Evolutionary conservation across 2,113 vertebrate genomes (phyloP).

Genomic region (Cyanocitta stelleri): DNA sequence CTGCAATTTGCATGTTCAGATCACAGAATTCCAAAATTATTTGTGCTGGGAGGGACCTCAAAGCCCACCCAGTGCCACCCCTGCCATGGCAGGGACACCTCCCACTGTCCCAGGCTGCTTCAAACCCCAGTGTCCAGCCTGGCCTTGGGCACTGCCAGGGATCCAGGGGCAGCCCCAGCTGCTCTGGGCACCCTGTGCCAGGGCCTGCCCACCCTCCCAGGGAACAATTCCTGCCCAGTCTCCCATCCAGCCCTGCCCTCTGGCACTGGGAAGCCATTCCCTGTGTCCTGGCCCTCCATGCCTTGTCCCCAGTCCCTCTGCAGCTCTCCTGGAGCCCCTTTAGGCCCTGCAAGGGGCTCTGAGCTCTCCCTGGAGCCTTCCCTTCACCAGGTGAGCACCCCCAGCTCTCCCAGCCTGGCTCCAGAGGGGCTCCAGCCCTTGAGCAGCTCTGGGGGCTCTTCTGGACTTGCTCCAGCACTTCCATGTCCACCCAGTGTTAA

Average conservation of each 20-base stretch:
- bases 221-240: neutral
- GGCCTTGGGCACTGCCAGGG: neutral
- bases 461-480: neutral
- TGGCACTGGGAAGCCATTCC: neutral
- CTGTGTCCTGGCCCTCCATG: neutral
- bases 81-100: neutral
- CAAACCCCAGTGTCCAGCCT: neutral
- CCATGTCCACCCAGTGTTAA: neutral
- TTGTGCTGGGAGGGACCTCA: neutral
- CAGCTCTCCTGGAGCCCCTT: neutral
- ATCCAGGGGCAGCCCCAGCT: neutral
- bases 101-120: neutral
- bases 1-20: neutral
- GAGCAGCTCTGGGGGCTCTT: rapidly evolving
- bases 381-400: neutral
- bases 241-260: neutral
- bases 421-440: neutral
- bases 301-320: neutral
- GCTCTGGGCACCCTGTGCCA: neutral
- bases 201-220: neutral
- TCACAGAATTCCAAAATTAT: neutral
- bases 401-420: neutral
- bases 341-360: neutral
- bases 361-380: neutral
- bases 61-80: neutral